Base-by-base conservation (phyloP, 2,113 vertebrate genomes). In the Telmatochromis sp. region DNA sequence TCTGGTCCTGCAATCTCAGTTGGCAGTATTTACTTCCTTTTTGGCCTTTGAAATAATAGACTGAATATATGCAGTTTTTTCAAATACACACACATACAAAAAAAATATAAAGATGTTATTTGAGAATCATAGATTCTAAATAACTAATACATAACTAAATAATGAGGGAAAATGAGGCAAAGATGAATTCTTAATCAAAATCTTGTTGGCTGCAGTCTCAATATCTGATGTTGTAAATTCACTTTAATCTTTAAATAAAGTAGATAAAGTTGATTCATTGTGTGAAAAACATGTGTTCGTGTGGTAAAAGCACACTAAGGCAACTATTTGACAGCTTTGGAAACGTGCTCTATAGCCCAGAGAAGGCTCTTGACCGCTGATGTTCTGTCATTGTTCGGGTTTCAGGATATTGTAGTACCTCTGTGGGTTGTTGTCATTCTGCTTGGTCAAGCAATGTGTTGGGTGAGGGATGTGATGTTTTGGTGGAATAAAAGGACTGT, bases 341-440 rank as follows among this genome's bases (percentile, higher is more conserved):
- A 55, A 35, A 68, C 4, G n/a, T 79, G 73, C 45, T 86, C 26
- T 49, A 11, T 80, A 51, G 55, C 51, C 88, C 53, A 84, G 57
- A 82, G 49, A 87, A 86, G 31, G 31, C 40, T 83, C 14, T 35
- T 80, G 80, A 55, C 68, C 23, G 21, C 80, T 75, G 19, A 85
- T 87, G 79, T 49, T 87, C 40, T 83, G 86, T 88, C 91, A 86
- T 4, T 85, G 51, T 51, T 49, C 57, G 21, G 78, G 75, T 42
- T 78, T 21, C 5, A 13, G 73, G 55, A 81, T 73, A 68, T 82
- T 86, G 83, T 80, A 53, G 51, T 88, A 70, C 47, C 47, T 90
- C 80, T 91, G 51, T 80, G 87, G 80, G 75, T 53, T 90, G 81
- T 70, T 84, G 86, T 81, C 14, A 6, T 58, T 87, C 82, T 81